These are phyloP conservation scores for Salvelinus sp. DNA, from an alignment of 2,113 vertebrate genomes.

Conservation along the genomic window DNA sequence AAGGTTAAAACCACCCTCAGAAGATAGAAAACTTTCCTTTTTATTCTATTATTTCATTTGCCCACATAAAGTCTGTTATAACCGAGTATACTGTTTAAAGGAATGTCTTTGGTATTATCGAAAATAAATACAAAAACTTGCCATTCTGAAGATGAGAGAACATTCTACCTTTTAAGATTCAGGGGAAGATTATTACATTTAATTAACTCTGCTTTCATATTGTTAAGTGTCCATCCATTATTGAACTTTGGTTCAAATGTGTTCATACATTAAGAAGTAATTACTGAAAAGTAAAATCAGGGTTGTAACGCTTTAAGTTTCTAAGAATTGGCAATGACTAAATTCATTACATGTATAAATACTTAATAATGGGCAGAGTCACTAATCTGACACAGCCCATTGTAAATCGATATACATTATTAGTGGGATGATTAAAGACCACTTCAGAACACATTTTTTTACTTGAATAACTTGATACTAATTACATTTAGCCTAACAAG, in stretches of 20 bases:
- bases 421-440: constrained; percentile 51
- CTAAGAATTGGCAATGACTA: constrained; percentile 18
- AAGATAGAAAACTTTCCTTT: too few species aligned
- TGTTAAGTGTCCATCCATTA: constrained; percentile 9
- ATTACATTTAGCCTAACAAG: constrained; percentile 15
- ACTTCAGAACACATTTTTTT: constrained; percentile 47
- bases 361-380: constrained; percentile 44
- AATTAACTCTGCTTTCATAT: too few species aligned
- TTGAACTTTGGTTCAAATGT: constrained; percentile 5
- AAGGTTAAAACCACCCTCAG: too few species aligned
- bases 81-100: too few species aligned
- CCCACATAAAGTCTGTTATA: too few species aligned
- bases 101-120: too few species aligned
- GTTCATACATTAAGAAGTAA: constrained; percentile 26
- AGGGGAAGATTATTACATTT: too few species aligned
- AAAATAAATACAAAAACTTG: too few species aligned
- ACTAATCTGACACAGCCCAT: constrained; percentile 47
- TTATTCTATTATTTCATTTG: too few species aligned
- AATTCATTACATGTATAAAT: constrained; percentile 55
- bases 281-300: constrained; percentile 48
- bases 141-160: too few species aligned
- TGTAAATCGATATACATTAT: constrained; percentile 64
- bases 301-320: constrained; percentile 17
- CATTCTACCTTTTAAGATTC: too few species aligned
- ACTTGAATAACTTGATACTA: constrained; percentile 11